Conservation (phyloP, 2,113 vertebrate genomes). For the Neolamprologus falcicula region DNA sequence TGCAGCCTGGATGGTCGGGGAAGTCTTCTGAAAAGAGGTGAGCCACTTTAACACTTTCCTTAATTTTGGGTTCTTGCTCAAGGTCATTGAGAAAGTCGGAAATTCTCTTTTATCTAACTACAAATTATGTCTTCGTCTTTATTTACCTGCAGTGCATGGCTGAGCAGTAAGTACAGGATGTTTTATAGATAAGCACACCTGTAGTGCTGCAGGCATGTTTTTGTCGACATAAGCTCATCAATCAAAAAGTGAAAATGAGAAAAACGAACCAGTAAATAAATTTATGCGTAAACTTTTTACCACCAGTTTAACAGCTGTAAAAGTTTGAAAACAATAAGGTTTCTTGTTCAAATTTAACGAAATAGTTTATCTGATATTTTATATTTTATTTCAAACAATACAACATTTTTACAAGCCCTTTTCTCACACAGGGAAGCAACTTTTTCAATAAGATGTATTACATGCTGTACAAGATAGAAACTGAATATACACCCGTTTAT, state of each 20-base stretch:
- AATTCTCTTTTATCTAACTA: background rate
- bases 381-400: background rate
- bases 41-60: background rate
- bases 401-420: background rate
- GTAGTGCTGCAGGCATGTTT: background rate
- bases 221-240: background rate
- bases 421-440: background rate
- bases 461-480: background rate
- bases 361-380: background rate
- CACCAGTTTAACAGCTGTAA: background rate
- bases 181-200: background rate
- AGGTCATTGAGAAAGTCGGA: background rate
- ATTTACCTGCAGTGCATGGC: background rate
- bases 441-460: background rate
- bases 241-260: background rate
- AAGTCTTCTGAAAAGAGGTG: constrained; percentile 92
- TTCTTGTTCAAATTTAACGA: background rate
- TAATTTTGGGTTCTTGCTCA: background rate
- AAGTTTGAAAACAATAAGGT: background rate
- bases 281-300: background rate
- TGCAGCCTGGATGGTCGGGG: constrained; percentile 92
- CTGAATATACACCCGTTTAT: background rate
- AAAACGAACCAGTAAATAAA: background rate
- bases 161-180: background rate
- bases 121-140: background rate